Percentiles rank a stretch among this genome's conserved stretches.
Conservation (phyloP, 2,888 invertebrate genomes). For the Sarcophaga carnaria region DNA sequence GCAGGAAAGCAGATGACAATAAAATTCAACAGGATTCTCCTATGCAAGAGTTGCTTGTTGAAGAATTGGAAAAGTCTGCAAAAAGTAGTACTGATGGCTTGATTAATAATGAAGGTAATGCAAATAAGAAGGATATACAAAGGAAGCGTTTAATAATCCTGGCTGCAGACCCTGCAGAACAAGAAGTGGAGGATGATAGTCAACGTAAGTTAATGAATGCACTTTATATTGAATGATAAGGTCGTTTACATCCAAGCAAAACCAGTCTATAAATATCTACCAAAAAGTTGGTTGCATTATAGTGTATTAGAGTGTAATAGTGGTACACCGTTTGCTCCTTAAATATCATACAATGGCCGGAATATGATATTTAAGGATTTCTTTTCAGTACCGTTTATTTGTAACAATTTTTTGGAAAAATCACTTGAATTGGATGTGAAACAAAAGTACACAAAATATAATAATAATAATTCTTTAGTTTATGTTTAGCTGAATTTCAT, state of each 20-base stretch:
- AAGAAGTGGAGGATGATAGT: constrained; percentile 29
- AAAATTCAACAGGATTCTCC: not conserved
- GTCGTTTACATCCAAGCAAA: not conserved
- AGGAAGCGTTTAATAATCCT: not conserved
- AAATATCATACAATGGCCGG: no score
- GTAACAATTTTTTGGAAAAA: no score
- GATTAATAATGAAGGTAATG: not conserved
- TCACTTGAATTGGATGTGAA: no score
- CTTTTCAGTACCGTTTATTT: no score
- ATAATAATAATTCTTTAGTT: no score
- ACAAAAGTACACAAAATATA: no score
- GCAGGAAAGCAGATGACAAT: not conserved
- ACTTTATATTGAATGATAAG: not conserved
- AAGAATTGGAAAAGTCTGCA: not conserved
- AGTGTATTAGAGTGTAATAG: no score
- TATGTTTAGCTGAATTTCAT: no score
- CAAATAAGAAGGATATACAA: not conserved
- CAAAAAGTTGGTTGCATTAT: no score
- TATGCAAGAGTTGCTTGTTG: not conserved
- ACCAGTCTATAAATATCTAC: not conserved
- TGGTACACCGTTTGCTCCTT: no score
- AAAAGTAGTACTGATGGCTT: not conserved
- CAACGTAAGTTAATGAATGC: constrained; percentile 36
- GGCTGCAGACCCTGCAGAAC: not conserved
- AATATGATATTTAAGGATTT: no score